Evolutionary conservation across 2,888 invertebrate species (phyloP), one percentile per base, ranked within the genome.

Genomic region (Cephus pulcher): DNA sequence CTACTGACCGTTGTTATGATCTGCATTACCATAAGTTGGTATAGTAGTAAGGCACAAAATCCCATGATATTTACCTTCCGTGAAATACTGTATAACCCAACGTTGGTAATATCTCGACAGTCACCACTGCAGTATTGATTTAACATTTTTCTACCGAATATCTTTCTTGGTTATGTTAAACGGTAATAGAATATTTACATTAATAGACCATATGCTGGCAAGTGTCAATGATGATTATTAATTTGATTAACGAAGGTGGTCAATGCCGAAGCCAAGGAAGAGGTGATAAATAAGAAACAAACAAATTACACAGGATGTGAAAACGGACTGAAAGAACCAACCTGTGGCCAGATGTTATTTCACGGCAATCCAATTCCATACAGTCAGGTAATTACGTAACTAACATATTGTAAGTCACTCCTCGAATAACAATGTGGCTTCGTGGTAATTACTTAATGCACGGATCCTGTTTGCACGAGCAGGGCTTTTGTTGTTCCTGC

Each of bases 401-500:
- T 23, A 12, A 12, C 34, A 73, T 30, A 11, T 69, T 12, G n/a
- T 12, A 37, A 76, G 35, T 69, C 35, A 79, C 34, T 56, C 32
- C 34, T 23, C 9, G 2, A 76, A 40, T n/a, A 75, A 23, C 9
- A 23, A 56, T 9, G 23, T 23, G 56, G 9, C 23, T 56, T 56
- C 23, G 23, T 56, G 56, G 23, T 56, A 56, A 56, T 56, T 23
- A 56, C 9, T 56, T 23, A 56, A 56, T 23, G 56, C 56, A 56
- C 56, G 56, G 9, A 23, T 56, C 9, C 56, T 56, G 56, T 56
- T 56, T 56, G 23, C 56, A 56, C 56, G 34, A 71, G 34, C 76
- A 89, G 90, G 93, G 93, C n/a, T 93, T 93, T 86, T 93, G 93
- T 85, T 93, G 93, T 83, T 92, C 93, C 35, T 93, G 93, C 84